Evolutionary conservation across 1,140 invertebrate species (phyloP).

Genomic region (Manduca sexta): DNA sequence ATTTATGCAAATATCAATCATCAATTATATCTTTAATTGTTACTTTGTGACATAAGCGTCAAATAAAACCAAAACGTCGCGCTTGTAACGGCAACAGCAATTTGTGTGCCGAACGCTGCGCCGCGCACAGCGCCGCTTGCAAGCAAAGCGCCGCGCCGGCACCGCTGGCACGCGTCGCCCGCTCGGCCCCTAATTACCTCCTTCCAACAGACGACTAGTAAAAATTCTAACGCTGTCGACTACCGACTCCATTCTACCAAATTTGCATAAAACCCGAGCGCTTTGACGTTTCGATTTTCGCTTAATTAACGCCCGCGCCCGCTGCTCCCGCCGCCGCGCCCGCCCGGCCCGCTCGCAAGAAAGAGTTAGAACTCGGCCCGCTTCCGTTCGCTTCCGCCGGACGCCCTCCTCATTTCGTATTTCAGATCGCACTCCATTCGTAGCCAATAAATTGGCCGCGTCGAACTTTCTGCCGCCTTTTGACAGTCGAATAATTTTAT

Average conservation of each 20-base stretch:
- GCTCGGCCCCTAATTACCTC: constrained; percentile 41
- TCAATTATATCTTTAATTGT: no score
- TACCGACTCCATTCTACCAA: constrained; percentile 49
- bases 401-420: constrained; percentile 43
- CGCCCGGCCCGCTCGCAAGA: constrained; percentile 21
- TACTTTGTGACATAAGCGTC: no score
- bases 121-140: background rate
- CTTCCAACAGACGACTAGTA: constrained; percentile 48
- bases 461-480: constrained; percentile 39
- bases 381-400: constrained; percentile 32
- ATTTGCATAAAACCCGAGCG: constrained; percentile 56
- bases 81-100: background rate
- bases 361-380: constrained; percentile 43
- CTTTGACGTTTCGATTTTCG: constrained; percentile 66
- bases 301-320: constrained; percentile 60
- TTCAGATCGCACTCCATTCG: constrained; percentile 40
- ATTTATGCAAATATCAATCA: no score
- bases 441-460: constrained; percentile 51
- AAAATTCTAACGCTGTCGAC: constrained; percentile 48
- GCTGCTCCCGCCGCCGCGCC: constrained; percentile 20
- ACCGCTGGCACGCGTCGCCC: constrained; percentile 6
- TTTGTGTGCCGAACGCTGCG: background rate
- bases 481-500: constrained; percentile 56
- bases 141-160: background rate
- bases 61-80: background rate